Percentiles rank a stretch among this genome's conserved stretches.
Conservation (phyloP, 2,888 invertebrate genomes). For the Euproctis similis region DNA sequence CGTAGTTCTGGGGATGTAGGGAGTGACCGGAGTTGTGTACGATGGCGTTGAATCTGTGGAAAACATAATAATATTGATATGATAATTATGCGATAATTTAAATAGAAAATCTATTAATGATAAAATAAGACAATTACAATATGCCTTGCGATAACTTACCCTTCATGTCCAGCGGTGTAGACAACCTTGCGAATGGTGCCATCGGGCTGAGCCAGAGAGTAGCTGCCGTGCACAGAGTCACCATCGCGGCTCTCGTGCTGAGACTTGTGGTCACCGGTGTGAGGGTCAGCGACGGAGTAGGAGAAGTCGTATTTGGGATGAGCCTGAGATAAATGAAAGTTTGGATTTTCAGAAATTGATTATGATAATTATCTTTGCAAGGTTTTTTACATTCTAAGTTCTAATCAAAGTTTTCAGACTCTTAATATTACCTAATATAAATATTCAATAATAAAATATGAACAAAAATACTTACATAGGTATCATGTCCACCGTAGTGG, state of each 20-base stretch:
- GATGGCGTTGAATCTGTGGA: conserved; percentile 4
- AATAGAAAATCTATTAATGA: too few relatives aligned
- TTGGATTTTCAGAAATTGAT: too few relatives aligned
- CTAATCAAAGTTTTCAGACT: too few relatives aligned
- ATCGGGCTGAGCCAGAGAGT: conserved; percentile 71
- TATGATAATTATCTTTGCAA: too few relatives aligned
- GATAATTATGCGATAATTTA: too few relatives aligned
- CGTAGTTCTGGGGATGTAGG: conserved; percentile 14
- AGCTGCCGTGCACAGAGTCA: conserved; percentile 73
- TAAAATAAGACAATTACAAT: neutral
- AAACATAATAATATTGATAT: neutral
- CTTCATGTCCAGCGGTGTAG: conserved; percentile 59
- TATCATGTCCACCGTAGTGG: conserved; percentile 14
- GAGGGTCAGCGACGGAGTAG: conserved; percentile 69
- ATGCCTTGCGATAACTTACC: conserved; percentile 39
- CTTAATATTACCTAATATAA: too few relatives aligned
- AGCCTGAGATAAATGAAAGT: conserved; percentile 24
- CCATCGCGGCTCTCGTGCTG: conserved; percentile 62
- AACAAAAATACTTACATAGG: conserved; percentile 1
- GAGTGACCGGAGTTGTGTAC: conserved; percentile 7
- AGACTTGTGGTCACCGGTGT: conserved; percentile 72
- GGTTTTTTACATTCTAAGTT: too few relatives aligned
- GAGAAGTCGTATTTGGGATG: conserved; percentile 57
- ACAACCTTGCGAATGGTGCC: conserved; percentile 69
- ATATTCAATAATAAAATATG: too few relatives aligned